phyloP scores from a whole-genome alignment of 2,888 invertebrate species.

The Drosophila histrio region DNA sequence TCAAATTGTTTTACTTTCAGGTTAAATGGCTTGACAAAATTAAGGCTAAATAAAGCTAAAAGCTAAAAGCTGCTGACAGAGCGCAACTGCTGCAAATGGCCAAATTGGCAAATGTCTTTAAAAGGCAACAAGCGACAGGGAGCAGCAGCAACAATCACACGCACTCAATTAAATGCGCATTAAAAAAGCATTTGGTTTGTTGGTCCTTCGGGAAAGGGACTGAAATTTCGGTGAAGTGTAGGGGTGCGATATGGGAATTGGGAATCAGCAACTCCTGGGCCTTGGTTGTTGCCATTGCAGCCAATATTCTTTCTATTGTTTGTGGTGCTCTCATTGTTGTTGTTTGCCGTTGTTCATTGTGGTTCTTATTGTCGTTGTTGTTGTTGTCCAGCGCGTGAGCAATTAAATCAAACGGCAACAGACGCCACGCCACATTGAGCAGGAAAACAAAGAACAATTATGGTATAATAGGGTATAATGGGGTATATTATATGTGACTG shows the following conservation, averaged over 20 bases:
- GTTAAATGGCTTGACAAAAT: constrained; percentile 72
- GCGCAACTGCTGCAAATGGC: constrained; percentile 19
- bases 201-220: background rate
- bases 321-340: constrained; percentile 13
- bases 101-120: constrained; percentile 49
- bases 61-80: constrained; percentile 9
- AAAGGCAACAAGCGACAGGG: constrained; percentile 22
- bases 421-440: constrained; percentile 74
- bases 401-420: constrained; percentile 76
- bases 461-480: constrained; percentile 11
- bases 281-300: constrained; percentile 27
- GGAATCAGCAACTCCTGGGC: constrained; percentile 18
- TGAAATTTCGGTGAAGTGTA: too few relatives aligned
- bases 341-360: constrained; percentile 9
- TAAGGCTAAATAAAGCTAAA: constrained; percentile 7
- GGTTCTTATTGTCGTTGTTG: constrained; percentile 13
- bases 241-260: background rate
- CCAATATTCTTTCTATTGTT: constrained; percentile 51
- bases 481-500: constrained; percentile 1
- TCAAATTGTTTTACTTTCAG: constrained; percentile 64
- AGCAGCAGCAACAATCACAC: constrained; percentile 52
- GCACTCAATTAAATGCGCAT: constrained; percentile 77
- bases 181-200: constrained; percentile 67
- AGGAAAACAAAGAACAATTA: constrained; percentile 32
- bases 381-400: constrained; percentile 60